Base-by-base conservation (phyloP, 1,140 invertebrate species). In the Leptoteleia sp. region DNA sequence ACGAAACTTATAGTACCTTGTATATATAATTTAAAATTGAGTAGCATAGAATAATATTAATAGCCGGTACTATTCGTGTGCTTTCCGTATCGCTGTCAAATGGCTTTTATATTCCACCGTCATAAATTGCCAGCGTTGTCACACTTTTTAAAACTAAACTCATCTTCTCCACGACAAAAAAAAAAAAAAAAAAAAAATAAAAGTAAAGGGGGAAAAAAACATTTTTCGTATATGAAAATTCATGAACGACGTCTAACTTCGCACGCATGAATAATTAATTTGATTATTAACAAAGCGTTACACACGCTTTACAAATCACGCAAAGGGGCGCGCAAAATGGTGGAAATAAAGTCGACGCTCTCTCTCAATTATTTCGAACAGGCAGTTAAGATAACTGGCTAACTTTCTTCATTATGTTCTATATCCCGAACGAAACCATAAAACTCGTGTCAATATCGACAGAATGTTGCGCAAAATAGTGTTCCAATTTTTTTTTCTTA, bases 81-180 rank as follows among this genome's bases (percentile, higher is more conserved):
- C 38, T 54, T 54, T 54, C n/a, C 27, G 45, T 35, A 52, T 19
- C 43, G 35, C 43, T 70, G 55, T 72, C 54, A 62, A 72, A 62
- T 52, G 33, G 43, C 55, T 72, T 55, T 72, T 62, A 72, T 48
- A 54, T 40, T 35, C 29, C 38, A 54, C 25, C n/a, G 38, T 27
- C 25, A 72, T 72, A 72, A 72, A 72, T 54, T 17, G 1, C 2
- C 1, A 8, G 1, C 13, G 38, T 22, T 62, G 57, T 72, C 47
- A 62, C 38, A 72, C 47, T 62, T 62, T 59, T 62, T 62, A 62
- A n/a, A n/a, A n/a, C n/a, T n/a, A n/a, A n/a, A n/a, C n/a, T n/a
- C 35, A 15, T 52, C 40, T n/a, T 52, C 54, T 37, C n/a, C 52
- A 27, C 16, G 27, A 47, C 33, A 43, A 43, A 47, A n/a, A n/a